A percentile compares a stretch with the other conserved stretches of the same genome.
phyloP scores from a whole-genome alignment of 2,888 invertebrate species.

The Ommatoiulus sabulosus region DNA sequence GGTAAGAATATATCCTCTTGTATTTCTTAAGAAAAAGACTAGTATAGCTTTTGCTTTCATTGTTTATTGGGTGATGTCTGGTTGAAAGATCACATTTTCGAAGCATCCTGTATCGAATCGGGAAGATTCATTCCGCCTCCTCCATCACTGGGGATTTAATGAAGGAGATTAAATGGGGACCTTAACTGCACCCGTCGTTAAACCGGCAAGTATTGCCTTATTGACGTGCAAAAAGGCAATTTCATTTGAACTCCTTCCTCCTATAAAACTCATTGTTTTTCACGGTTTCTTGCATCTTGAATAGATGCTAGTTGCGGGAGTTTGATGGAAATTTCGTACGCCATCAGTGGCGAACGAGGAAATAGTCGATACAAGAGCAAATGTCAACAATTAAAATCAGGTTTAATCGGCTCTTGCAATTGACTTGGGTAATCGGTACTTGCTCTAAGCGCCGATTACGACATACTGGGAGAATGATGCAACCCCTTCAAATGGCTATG shows the following conservation, averaged over 20 bases:
- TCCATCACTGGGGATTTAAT: not conserved
- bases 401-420: not conserved
- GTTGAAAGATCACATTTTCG: not conserved
- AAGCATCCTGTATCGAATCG: not conserved
- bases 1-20: no score
- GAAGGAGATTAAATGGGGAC: not conserved
- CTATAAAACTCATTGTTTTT: slow-evolving; percentile 1
- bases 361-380: not conserved
- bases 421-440: not conserved
- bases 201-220: not conserved
- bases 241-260: not conserved
- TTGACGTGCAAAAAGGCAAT: slow-evolving; percentile 1
- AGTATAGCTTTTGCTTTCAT: no score
- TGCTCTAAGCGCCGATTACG: not conserved
- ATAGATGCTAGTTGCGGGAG: not conserved
- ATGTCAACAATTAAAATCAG: not conserved
- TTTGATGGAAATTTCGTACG: not conserved
- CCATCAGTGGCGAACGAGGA: not conserved
- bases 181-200: not conserved
- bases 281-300: slow-evolving; percentile 1
- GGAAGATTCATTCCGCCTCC: not conserved
- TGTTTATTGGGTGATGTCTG: no score
- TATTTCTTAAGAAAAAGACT: no score
- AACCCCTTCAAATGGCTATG: not conserved
- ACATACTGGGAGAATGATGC: not conserved